phyloP scores from a whole-genome alignment of 2,888 invertebrate species.

The Aphrophora alni region DNA sequence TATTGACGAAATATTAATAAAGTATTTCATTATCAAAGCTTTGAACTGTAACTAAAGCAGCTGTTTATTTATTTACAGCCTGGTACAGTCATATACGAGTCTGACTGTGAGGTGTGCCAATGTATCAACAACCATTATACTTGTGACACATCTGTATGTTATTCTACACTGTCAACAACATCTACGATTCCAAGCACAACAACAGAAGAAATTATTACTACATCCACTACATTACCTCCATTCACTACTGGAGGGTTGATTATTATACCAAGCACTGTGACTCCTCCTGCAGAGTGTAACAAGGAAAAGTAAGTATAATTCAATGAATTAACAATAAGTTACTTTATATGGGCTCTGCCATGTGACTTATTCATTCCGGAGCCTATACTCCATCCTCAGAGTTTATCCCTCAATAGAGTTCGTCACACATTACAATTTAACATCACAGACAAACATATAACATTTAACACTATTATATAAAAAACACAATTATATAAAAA shows the following conservation, averaged over 20 bases:
- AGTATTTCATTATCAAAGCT: too few species aligned
- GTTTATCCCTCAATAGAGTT: too few species aligned
- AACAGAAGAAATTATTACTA: constrained; percentile 17
- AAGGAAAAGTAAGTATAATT: constrained; percentile 57
- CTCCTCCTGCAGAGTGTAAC: constrained; percentile 59
- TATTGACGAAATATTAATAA: too few species aligned
- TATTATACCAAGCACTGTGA: constrained; percentile 56
- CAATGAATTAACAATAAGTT: too few species aligned
- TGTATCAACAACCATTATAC: constrained; percentile 78
- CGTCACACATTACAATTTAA: too few species aligned
- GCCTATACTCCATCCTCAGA: too few species aligned
- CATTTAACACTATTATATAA: too few species aligned
- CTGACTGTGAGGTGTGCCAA: constrained; percentile 76
- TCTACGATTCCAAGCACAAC: constrained; percentile 37
- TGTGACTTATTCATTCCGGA: too few species aligned
- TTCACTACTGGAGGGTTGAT: constrained; percentile 43
- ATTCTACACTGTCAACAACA: constrained; percentile 36
- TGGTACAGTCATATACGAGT: constrained; percentile 66
- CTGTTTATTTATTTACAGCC: constrained; percentile 63
- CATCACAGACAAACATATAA: too few species aligned
- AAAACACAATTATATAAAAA: too few species aligned
- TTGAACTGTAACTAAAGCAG: too few species aligned
- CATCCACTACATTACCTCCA: not conserved
- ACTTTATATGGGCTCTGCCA: too few species aligned
- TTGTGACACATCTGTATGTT: constrained; percentile 68